A percentile compares a stretch with the other conserved stretches of the same genome.
phyloP scores from a whole-genome alignment of 2,113 vertebrate species.

The Eleginops maclovinus region DNA sequence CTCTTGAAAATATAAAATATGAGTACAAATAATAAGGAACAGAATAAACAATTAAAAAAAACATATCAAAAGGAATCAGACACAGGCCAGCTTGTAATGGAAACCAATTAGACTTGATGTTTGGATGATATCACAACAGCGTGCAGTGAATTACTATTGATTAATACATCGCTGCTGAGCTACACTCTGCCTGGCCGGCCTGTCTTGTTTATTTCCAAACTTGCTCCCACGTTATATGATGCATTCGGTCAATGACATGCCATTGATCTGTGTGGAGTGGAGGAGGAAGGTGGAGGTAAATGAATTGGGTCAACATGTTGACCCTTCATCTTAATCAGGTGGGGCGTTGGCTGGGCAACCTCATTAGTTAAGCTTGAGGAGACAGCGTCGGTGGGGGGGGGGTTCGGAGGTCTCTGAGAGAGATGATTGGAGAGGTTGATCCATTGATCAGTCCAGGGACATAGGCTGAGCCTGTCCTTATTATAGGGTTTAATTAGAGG shows the following conservation, averaged over 20 bases:
- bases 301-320: slow-evolving; percentile 49
- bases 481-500: slow-evolving; percentile 76
- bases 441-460: slow-evolving; percentile 72
- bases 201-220: slow-evolving; percentile 58
- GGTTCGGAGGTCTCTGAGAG: slow-evolving; percentile 56
- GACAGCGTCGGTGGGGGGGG: slow-evolving; percentile 60
- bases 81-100: slow-evolving; percentile 12
- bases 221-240: slow-evolving; percentile 38
- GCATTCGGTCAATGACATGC: slow-evolving; percentile 72
- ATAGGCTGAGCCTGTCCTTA: slow-evolving; percentile 64
- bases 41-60: too few species aligned
- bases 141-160: slow-evolving; percentile 65
- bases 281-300: slow-evolving; percentile 64
- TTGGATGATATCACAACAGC: slow-evolving; percentile 38
- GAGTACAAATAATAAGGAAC: too few species aligned
- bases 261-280: slow-evolving; percentile 67
- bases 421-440: slow-evolving; percentile 78
- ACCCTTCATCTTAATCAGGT: slow-evolving; percentile 14
- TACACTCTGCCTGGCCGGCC: slow-evolving; percentile 24
- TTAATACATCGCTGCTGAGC: slow-evolving; percentile 42
- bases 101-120: slow-evolving; percentile 59
- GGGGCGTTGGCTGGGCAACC: slow-evolving; percentile 57
- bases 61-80: slow-evolving; percentile 11
- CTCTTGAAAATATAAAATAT: too few species aligned
- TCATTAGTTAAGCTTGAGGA: slow-evolving; percentile 72